phyloP scores from a whole-genome alignment of 53 echinoderm and acorn worm genomes.

The Echinometra lucunter region DNA sequence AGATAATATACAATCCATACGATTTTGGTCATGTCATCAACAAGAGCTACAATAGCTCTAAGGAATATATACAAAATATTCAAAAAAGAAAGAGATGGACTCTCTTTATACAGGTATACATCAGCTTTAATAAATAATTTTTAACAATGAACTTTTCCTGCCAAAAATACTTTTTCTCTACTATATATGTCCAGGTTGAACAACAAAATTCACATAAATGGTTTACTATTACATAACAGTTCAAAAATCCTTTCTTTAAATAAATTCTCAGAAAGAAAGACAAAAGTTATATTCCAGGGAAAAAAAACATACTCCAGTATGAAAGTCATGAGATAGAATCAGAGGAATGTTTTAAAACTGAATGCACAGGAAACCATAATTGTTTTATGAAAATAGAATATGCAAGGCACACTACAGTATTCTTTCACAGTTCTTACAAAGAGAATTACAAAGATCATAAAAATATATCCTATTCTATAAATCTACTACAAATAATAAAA shows the following conservation, averaged over 20 bases:
- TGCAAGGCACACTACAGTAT: neutral
- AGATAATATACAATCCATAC: neutral
- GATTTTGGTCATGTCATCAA: neutral
- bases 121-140: slow-evolving; percentile 40
- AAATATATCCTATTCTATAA: neutral
- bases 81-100: neutral
- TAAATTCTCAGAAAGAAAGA: slow-evolving; percentile 11
- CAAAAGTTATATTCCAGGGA: neutral
- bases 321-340: neutral
- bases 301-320: neutral
- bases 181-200: neutral
- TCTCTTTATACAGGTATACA: neutral
- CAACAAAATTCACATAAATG: neutral
- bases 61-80: slow-evolving; percentile 19
- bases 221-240: too few species aligned
- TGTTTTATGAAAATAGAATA: neutral
- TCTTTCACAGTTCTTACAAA: neutral
- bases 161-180: neutral
- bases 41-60: neutral
- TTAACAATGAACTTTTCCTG: neutral
- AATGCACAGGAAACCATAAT: neutral
- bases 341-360: slow-evolving; percentile 22
- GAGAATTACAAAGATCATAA: neutral
- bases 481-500: neutral
- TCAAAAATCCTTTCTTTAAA: too few species aligned